phyloP scores from a whole-genome alignment of 2,113 vertebrate genomes.

The Oreochromis niloticus region DNA sequence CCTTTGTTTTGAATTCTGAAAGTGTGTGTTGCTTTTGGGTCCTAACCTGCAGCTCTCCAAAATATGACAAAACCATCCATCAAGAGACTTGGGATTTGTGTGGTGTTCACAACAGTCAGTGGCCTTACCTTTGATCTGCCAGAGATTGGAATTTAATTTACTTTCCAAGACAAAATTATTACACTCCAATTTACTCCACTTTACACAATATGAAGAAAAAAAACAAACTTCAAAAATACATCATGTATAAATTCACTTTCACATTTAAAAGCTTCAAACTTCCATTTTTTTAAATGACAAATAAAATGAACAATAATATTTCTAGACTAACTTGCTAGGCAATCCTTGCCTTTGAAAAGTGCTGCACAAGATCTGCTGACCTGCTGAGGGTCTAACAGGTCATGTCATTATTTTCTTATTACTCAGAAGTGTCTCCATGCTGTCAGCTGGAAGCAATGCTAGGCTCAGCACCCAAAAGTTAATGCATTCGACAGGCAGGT shows the following conservation, averaged over 20 bases:
- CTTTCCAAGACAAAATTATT: neutral
- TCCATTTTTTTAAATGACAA: neutral
- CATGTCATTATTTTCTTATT: neutral
- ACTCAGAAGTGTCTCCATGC: neutral
- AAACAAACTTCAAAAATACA: neutral
- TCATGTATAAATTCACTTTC: neutral
- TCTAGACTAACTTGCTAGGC: neutral
- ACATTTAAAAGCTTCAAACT: neutral
- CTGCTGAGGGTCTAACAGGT: neutral
- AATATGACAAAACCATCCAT: neutral
- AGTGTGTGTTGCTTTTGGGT: neutral
- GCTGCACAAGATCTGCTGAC: neutral
- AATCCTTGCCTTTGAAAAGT: neutral
- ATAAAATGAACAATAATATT: neutral
- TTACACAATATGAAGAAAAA: neutral
- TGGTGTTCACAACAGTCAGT: neutral
- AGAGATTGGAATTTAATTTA: neutral
- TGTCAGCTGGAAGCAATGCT: neutral
- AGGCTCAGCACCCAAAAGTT: neutral
- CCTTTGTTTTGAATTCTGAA: neutral
- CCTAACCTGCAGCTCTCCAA: neutral
- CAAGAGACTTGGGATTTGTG: neutral
- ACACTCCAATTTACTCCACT: neutral
- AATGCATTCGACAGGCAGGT: neutral
- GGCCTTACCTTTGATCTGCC: neutral